Evolutionary conservation across 2,113 vertebrate species (phyloP), one percentile per base, ranked within the genome.

Genomic region (Pitta sordida): DNA sequence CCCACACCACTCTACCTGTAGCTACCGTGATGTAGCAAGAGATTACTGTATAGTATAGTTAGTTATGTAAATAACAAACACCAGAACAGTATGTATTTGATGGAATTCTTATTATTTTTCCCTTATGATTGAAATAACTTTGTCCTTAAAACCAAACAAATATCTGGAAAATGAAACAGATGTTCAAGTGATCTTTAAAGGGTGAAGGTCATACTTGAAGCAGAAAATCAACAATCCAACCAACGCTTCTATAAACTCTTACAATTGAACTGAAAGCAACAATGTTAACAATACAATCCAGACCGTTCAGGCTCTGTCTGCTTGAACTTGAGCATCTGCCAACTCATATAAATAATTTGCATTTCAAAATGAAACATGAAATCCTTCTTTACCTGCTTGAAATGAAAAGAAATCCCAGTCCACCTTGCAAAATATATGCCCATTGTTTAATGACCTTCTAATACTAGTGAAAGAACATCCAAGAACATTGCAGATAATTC

Each of bases 401-500:
- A 95, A 93, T 63, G 16, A 89, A 82, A 93, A 86, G 65, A 76
- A 84, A 76, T 71, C 93, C 83, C 86, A 84, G 20, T 3, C 34
- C 53, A 90, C 11, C 21, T 79, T 76, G 56, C 8, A 11, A 88
- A 94, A 69, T 94, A 60, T 6, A 73, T 71, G 37, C 34, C 62
- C 37, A 88, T 92, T 95, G 91, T 94, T 94, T 95, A 94, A 88
- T 62, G 86, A 92, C 92, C 92, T 96, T 96, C 88, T 97, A 69
- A 92, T 79, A 90, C 29, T 62, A 71, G 41, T 37, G 69, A 59
- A 90, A 96, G 93, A 94, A 86, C 69, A 88, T 86, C 88, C 90
- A 95, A 95, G 91, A 95, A 84, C 80, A 46, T 58, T 83, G 69
- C 65, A 95, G 80, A 94, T 58, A 81, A 91, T 95, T 94, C 80